Conservation (phyloP, 2,113 vertebrate genomes). For the Psephotus haematonotus region DNA sequence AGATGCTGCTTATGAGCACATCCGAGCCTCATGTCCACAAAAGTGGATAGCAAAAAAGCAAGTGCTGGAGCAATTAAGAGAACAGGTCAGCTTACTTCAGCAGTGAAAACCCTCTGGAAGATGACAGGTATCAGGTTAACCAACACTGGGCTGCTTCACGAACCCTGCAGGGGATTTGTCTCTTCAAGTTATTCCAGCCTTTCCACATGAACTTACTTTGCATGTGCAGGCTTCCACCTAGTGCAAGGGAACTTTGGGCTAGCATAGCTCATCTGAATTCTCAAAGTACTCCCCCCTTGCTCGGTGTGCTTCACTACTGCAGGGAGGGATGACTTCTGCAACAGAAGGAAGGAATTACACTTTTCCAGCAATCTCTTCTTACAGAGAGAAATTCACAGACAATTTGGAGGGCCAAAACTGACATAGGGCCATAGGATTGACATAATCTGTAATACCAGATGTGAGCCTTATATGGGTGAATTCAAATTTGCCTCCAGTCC, state of each 20-base stretch:
- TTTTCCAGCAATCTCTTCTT: neutral
- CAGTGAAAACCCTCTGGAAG: neutral
- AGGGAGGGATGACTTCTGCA: neutral
- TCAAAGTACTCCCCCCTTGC: neutral
- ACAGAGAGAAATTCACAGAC: neutral
- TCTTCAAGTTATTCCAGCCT: neutral
- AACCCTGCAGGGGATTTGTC: neutral
- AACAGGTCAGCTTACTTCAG: neutral
- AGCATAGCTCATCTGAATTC: neutral
- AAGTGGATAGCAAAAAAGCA: neutral
- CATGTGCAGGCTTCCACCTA: neutral
- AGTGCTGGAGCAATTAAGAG: neutral
- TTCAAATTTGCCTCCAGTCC: neutral
- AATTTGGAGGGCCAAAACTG: neutral
- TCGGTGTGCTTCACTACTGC: neutral
- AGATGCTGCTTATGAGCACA: rapidly evolving
- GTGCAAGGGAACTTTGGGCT: neutral
- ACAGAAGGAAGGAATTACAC: neutral
- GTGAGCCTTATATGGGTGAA: neutral
- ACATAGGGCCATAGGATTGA: neutral
- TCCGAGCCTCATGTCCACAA: neutral
- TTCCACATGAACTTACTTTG: neutral
- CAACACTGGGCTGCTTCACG: neutral
- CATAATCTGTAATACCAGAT: neutral
- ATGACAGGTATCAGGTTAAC: neutral